Evolutionary conservation across 2,888 invertebrate species (phyloP), one percentile per base, ranked within the genome.

Genomic region (Rhogogaster chlorosoma): DNA sequence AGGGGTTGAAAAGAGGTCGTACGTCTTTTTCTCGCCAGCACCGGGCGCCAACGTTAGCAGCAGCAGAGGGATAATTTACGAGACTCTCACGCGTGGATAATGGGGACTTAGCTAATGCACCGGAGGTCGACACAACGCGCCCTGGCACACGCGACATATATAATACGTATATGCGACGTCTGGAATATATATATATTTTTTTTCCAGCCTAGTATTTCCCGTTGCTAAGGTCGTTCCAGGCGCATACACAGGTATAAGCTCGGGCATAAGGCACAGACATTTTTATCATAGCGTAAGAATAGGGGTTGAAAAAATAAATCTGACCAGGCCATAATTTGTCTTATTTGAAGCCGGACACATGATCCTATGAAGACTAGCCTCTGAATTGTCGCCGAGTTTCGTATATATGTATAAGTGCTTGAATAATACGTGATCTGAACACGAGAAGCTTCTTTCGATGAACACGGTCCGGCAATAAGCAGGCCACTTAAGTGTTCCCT

Each of bases 51-150:
- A 67, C 88, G 87, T 38, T 57, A 78, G 57, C 71, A 84, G 85
- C 83, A 88, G 89, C 89, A 88, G 87, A 88, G 89, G 92, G 92
- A 92, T 93, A 92, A 93, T 93, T 93, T 93, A 93, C 90, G 92
- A 90, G 90, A 91, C 92, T 92, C 91, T 91, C 92, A 91, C 91
- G 92, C 93, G 92, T 93, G 91, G 92, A 92, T 93, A 93, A 93
- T 93, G 92, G 93, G 89, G 90, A 91, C 90, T 91, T 90, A 91
- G 91, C 92, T 93, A 93, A 93, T 93, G 92, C 92, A 92, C 92
- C 91, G 82, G 64, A 83, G 82, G 64, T 67, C 67, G 82, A 67
- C 67, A 67, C 45, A 42, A 67, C 82, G 82, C 61, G 80, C 42
- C 29, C 26, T 22, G 67, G 82, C 45, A 83, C 61, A 78, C 78